Evolutionary conservation across 2,888 invertebrate species (phyloP).

Genomic region (Cephus spinipes): DNA sequence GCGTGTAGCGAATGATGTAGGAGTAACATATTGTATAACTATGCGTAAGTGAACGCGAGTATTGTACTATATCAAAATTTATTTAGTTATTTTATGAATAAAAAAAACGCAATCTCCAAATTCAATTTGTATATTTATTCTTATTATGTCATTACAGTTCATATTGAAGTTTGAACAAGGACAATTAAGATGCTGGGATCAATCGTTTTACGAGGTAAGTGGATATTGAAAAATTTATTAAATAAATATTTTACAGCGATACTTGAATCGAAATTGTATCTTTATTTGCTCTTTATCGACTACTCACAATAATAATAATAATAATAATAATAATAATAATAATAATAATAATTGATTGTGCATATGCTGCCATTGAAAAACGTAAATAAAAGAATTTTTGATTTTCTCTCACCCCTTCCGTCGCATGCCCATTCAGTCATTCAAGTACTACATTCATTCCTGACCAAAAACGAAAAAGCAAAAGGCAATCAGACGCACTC

Average conservation of each 20-base stretch:
- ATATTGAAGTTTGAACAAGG: not conserved
- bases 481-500: constrained; percentile 21
- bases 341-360: constrained; percentile 42
- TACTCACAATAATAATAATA: constrained; percentile 21
- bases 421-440: constrained; percentile 10
- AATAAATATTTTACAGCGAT: not conserved
- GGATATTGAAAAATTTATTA: not conserved
- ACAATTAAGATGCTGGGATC: not conserved
- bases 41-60: constrained; percentile 45
- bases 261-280: constrained; percentile 17
- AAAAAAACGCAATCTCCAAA: constrained; percentile 29
- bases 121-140: not conserved
- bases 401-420: constrained; percentile 23
- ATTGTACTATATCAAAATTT: constrained; percentile 57
- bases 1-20: constrained; percentile 34
- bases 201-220: not conserved
- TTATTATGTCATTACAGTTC: constrained; percentile 10
- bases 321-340: constrained; percentile 3
- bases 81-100: constrained; percentile 58
- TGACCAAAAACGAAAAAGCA: constrained; percentile 27
- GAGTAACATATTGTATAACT: constrained; percentile 38
- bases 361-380: constrained; percentile 33
- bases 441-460: constrained; percentile 26
- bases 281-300: constrained; percentile 28
- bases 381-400: constrained; percentile 34